Evolutionary conservation across 2,113 vertebrate genomes (phyloP), one percentile per base, ranked within the genome.

Genomic region (Vidua macroura): DNA sequence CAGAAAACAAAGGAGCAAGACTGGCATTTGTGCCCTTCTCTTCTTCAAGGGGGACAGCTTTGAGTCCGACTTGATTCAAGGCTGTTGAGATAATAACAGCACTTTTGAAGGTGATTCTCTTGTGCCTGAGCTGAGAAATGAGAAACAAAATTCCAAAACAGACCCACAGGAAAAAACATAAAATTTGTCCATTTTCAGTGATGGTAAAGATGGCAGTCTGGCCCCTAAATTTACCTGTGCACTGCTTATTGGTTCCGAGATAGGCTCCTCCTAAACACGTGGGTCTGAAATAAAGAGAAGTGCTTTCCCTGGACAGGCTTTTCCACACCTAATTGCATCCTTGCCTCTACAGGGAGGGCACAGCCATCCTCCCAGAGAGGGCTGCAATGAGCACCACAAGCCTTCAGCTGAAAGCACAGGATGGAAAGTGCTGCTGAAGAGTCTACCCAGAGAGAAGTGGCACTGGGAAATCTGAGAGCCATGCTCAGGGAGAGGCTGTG

Each of bases 181-280:
- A 62, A 60, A 67, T 67, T 15, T 83, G 15, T 27, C 31, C 25
- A 20, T 66, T 82, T 48, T 85, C 75, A 37, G 43, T 23, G 27
- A 60, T 33, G 15, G 43, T 7, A 82, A 67, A 22, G 18, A 78
- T 4, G 13, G 30, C 33, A 82, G 18, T 4, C 46, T 66, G 23
- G 37, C 52, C 58, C 31, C 15, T 63, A 70, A 84, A 85, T 10
- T 35, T 8, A 62, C 13, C 56, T 58, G 31, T 53, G 24, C 70
- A 49, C 31, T 74, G 28, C 21, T 58, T 62, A 19, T 13, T 78
- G 37, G 37, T 49, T 70, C 37, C 46, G 31, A 53, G 37, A 21
- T 6, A 30, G 0, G 0, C 28, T 66, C 41, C 17, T 90, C 31
- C 43, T 53, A 41, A 73, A 46, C 2, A 46, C 30, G 6, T 13